Base-by-base conservation (phyloP, 2,888 invertebrate species). In the Sarcophaga variegata region DNA sequence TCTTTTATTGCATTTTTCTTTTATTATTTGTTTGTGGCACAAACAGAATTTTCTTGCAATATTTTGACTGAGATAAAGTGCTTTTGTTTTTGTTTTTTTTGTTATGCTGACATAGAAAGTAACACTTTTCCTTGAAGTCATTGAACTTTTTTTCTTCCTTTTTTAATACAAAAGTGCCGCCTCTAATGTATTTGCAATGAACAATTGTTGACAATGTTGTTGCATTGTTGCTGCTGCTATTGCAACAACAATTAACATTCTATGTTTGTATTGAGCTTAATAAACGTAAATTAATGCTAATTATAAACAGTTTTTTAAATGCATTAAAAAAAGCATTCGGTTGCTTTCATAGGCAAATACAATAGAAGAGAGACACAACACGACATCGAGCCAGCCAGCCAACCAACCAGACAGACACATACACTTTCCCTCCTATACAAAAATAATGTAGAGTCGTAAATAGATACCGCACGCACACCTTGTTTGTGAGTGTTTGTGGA, bases 231-330 rank as follows among this genome's bases (percentile, higher is more conserved):
- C 63, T 54, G 63, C 14, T 81, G 47, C 3, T 17, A 4, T 25
- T 37, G 49, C 66, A 78, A 75, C 78, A 76, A 49, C 86, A 77
- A 71, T 83, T 81, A 78, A 69, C 79, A 84, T 78, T 79, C 78
- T 63, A 47, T 81, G 81, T 74, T 76, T 79, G 66, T 76, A 49
- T 79, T 85, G 84, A 70, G 79, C 78, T 75, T 78, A 82, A 75
- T 83, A 47, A 85, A 88, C 66, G 83, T 85, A 88, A 88, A 88
- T 88, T 85, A 85, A 88, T 87, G 88, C 81, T 88, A 88, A 89
- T 85, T 88, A 82, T 80, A 86, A 88, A 83, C 75, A 82, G 79
- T 70, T 81, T 87, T 88, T 83, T 77, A 80, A 70, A 86, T 64
- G 69, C 59, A 54, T 27, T 22, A 22, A 27, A n/a, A 72, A 76